Evolutionary conservation across 2,888 invertebrate genomes (phyloP).

Genomic region (Lycophotia porphyrea): DNA sequence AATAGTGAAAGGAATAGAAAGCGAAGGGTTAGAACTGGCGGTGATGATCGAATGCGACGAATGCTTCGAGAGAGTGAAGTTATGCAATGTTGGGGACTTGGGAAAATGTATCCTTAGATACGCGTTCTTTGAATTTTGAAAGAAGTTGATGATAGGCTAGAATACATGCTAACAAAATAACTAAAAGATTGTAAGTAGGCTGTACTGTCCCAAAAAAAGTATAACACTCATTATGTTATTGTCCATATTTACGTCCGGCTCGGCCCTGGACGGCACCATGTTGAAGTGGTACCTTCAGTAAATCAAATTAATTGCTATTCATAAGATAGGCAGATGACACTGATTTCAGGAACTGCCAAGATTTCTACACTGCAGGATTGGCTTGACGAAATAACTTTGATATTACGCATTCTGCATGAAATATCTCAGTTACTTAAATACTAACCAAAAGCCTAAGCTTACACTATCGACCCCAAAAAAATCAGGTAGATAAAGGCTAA

Average conservation of each 20-base stretch:
- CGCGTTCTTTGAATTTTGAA: background rate
- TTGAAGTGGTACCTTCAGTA: too few relatives aligned
- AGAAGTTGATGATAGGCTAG: background rate
- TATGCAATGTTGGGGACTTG: slow-evolving; percentile 7
- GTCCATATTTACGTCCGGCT: too few relatives aligned
- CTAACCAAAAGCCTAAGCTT: slow-evolving; percentile 8
- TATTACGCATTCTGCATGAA: background rate
- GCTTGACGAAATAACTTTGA: background rate
- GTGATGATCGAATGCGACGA: slow-evolving; percentile 3
- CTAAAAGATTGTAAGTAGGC: background rate
- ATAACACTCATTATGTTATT: too few relatives aligned
- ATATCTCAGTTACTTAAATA: too few relatives aligned
- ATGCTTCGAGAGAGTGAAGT: slow-evolving; percentile 16
- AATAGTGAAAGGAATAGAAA: slow-evolving; percentile 54
- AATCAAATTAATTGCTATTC: too few relatives aligned
- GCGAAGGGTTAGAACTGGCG: slow-evolving; percentile 30
- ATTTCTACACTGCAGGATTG: background rate
- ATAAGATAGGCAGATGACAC: background rate
- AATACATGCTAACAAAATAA: background rate
- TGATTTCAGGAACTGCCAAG: background rate
- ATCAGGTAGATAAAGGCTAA: slow-evolving; percentile 51
- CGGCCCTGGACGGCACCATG: too few relatives aligned
- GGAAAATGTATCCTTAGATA: background rate
- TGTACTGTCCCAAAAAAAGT: too few relatives aligned
- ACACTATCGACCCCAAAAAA: slow-evolving; percentile 33